Evolutionary conservation across 1,140 invertebrate species (phyloP), one percentile per base, ranked within the genome.

Genomic region (Drosophila bocqueti): DNA sequence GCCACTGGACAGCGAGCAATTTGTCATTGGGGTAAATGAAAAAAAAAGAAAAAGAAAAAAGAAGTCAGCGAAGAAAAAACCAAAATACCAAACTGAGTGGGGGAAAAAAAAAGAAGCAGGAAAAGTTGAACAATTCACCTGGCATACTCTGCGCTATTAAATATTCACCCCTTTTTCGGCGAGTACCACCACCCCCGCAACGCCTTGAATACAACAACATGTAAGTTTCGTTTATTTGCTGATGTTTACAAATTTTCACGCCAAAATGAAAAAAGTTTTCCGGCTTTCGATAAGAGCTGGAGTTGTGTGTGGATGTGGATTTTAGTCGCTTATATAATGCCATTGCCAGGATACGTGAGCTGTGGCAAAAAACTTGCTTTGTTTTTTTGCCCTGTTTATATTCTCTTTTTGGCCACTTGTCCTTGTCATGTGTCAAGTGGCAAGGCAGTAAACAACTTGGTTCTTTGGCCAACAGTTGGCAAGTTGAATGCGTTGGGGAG

Each of bases 171-270:
- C 76, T 87, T 89, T 80, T 76, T 54, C 45, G 34, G 36, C n/a
- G 16, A 45, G 36, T 36, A 29, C 29, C 55, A 57, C n/a, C 43
- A 43, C 50, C 59, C 40, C 16, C 24, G 3, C 26, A 26, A 8
- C n/a, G 52, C 52, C 52, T 38, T 38, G 34, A 24, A 55, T 36
- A 54, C 43, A 64, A 60, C 81, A 64, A 60, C 81, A 74, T 81
- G 74, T 66, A 79, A 85, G 66, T 86, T 86, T 76, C 79, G 71
- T 79, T 86, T 82, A 82, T 83, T 60, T 84, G 82, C 83, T 87
- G 83, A 87, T 87, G 83, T 89, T 87, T 91, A 89, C 85, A 89
- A 89, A 89, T 89, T 89, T 89, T 85, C 85, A 90, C 86, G 85
- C 74, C 74, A 84, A 89, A 89, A 89, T 89, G 85, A 84, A 90